Evolutionary conservation across 2,888 invertebrate species (phyloP), one percentile per base, ranked within the genome.

Genomic region (Ypsolopha sequella): DNA sequence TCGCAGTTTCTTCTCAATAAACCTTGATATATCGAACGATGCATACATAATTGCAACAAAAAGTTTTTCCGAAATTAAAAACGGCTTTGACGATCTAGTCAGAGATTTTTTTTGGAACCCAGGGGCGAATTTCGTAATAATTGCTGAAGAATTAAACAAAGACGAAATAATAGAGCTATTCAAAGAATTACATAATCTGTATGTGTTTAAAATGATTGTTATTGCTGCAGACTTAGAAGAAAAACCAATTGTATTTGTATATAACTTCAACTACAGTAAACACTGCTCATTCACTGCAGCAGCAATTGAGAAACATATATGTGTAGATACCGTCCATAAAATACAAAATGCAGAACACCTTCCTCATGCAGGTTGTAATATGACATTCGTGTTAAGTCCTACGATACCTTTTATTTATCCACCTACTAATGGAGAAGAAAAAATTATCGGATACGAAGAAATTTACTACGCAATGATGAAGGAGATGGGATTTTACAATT

Each of bases 301-400:
- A 43, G 56, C 56, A 35, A 51, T 54, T 9, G 51, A 2, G 13
- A 35, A 53, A 13, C 50, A 52, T 24, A 43, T 34, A n/a, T 54
- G 54, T 45, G 36, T 38, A 1, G 24, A 6, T 35, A 14, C 41
- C 8, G 6, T 39, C 43, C 43, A 2, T 10, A n/a, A n/a, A n/a
- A n/a, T n/a, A n/a, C 9, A 14, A 13, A 4, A 24, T 8, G 2
- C 7, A 24, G 7, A 8, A 1, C 2, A 10, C 1, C 10, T 46
- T 8, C 55, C 53, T 8, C 53, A 53, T 35, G 45, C 53, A 3
- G 52, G n/a, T 36, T 55, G 55, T 44, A 48, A 51, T n/a, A 49
- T 54, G 1, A 50, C 50, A 9, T 43, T 56, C 1, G 9, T 52
- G 9, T 13, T 56, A 10, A 41, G 6, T 24, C 9, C 41, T 9